Percentiles rank a stretch among this genome's conserved stretches.
Conservation (phyloP, 2,888 invertebrate species). For the Himalopsyche japonica region DNA sequence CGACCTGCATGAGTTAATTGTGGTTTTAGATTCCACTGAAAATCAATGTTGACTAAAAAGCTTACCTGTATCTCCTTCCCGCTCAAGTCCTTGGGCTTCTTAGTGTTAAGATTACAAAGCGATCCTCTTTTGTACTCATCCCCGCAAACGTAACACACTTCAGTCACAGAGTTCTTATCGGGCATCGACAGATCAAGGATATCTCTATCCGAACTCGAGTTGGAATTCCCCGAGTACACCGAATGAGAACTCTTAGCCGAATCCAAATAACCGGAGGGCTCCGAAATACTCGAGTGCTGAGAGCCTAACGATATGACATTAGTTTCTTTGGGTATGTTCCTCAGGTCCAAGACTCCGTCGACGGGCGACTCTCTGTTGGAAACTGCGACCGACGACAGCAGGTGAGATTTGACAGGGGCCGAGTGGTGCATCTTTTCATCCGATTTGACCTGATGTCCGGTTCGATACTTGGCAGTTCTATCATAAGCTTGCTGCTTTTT, state of each 20-base stretch:
- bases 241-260: constrained; percentile 56
- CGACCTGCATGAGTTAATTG: no score
- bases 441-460: constrained; percentile 3
- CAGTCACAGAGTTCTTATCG: constrained; percentile 87
- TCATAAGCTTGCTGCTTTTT: constrained; percentile 23
- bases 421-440: constrained; percentile 31
- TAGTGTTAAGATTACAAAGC: constrained; percentile 69
- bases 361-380: constrained; percentile 28
- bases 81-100: constrained; percentile 58
- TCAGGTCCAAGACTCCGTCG: constrained; percentile 39
- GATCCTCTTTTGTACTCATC: constrained; percentile 85
- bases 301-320: constrained; percentile 59
- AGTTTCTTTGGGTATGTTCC: constrained; percentile 50
- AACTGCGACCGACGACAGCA: constrained; percentile 19
- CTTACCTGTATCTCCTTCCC: constrained; percentile 47
- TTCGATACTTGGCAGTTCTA: constrained; percentile 14
- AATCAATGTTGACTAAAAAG: no score
- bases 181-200: constrained; percentile 90
- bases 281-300: constrained; percentile 57
- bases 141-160: constrained; percentile 89
- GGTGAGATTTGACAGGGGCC: constrained; percentile 34
- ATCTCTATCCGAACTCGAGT: constrained; percentile 72
- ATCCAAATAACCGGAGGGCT: constrained; percentile 57
- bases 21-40: no score
- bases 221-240: constrained; percentile 59